Conservation (phyloP, 2,888 invertebrate species). For the Thysanoteuthis rhombus region DNA sequence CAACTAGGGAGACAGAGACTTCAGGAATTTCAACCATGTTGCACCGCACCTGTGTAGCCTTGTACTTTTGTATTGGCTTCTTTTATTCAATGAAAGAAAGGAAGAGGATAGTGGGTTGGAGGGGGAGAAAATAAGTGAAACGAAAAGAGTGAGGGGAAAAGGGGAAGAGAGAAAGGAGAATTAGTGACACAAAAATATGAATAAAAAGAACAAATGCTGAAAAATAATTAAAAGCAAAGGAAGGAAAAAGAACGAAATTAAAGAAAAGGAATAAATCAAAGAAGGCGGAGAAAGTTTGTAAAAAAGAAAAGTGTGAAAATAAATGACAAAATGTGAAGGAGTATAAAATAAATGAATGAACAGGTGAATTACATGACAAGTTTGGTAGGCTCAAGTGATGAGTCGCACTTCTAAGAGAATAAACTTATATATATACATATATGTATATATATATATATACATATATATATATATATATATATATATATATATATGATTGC, state of each 20-base stretch:
- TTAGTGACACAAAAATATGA: background rate
- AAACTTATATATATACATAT: no score
- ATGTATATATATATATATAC: no score
- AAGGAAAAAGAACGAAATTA: background rate
- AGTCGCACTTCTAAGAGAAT: no score
- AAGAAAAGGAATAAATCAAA: background rate
- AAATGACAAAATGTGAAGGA: no score
- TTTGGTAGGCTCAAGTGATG: no score
- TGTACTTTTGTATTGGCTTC: background rate
- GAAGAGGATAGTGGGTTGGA: background rate
- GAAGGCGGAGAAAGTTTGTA: no score
- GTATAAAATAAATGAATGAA: no score
- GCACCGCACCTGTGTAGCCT: background rate
- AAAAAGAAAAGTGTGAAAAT: no score
- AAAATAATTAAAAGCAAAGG: background rate
- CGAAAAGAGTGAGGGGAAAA: background rate
- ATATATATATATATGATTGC: no score
- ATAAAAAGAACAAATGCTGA: no score
- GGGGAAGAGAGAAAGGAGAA: background rate
- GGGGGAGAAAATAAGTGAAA: background rate
- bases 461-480: no score
- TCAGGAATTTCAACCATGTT: background rate
- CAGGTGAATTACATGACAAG: no score
- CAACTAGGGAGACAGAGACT: background rate
- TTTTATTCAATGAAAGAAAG: background rate